These are phyloP conservation scores for Bombylius discolor DNA, from an alignment of 2,888 invertebrate genomes.

Conservation along the genomic window DNA sequence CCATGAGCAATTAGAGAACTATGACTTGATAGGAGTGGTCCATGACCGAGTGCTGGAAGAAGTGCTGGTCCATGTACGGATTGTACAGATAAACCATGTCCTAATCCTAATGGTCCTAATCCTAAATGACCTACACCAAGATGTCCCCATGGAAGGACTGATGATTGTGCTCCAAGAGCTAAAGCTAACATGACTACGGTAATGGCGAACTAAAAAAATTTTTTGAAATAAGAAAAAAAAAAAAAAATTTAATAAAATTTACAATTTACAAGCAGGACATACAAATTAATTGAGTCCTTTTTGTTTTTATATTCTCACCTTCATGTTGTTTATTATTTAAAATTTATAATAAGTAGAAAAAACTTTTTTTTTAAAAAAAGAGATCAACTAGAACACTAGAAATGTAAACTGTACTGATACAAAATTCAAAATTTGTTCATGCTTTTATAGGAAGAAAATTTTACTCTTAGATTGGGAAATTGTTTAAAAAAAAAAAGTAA, in stretches of 20 bases:
- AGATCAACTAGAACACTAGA: not conserved
- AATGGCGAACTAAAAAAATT: constrained; percentile 22
- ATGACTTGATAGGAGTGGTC: too few species aligned
- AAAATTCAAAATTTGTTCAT: not conserved
- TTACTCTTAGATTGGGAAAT: not conserved
- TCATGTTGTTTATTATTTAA: not conserved
- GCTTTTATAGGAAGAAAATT: not conserved
- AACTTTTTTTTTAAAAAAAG: not conserved
- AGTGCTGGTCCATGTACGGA: constrained; percentile 4
- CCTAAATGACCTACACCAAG: not conserved
- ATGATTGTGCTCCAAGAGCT: constrained; percentile 31
- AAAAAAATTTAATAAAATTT: too few species aligned
- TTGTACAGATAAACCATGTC: constrained; percentile 3
- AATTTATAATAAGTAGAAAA: not conserved
- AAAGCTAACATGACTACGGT: constrained; percentile 34
- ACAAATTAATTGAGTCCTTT: not conserved
- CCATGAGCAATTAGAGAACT: not conserved
- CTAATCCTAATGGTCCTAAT: not conserved
- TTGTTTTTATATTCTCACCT: not conserved
- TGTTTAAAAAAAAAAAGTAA: too few species aligned
- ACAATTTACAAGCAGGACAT: too few species aligned
- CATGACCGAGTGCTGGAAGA: not conserved
- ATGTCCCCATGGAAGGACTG: constrained; percentile 20
- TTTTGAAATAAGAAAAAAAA: too few species aligned
- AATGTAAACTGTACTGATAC: not conserved